Evolutionary conservation across 2,797 vertebrate species (phyloP).

Genomic region (Notamacropus eugenii): DNA sequence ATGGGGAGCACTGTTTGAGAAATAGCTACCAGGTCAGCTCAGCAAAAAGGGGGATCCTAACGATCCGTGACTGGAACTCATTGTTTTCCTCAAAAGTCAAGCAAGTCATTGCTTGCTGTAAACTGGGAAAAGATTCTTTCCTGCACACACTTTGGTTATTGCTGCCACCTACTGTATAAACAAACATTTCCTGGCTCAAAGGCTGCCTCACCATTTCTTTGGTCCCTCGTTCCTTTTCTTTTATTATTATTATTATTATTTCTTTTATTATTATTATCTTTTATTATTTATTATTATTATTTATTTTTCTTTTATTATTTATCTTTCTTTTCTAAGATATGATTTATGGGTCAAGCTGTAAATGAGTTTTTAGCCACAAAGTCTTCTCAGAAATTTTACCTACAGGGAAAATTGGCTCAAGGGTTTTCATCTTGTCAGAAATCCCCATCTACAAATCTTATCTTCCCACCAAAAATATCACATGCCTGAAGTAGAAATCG

Average conservation of each 20-base stretch:
- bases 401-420: background rate
- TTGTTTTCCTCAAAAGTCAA: background rate
- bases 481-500: background rate
- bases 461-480: background rate
- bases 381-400: slow-evolving; percentile 9
- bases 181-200: background rate
- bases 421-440: background rate
- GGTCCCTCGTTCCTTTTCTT: background rate
- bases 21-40: background rate
- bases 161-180: slow-evolving; percentile 81
- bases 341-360: background rate
- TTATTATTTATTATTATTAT: no score
- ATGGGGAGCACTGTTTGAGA: background rate
- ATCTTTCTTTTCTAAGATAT: background rate
- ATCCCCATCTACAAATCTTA: background rate
- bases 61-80: background rate
- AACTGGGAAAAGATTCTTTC: background rate
- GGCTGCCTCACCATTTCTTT: background rate
- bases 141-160: slow-evolving; percentile 23
- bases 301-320: background rate
- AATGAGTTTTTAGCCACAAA: slow-evolving; percentile 1
- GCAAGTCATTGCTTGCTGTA: background rate
- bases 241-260: no score
- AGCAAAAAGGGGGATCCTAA: background rate
- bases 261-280: no score